Conservation (phyloP, 2,888 invertebrate genomes). For the Galerucella pusilla region DNA sequence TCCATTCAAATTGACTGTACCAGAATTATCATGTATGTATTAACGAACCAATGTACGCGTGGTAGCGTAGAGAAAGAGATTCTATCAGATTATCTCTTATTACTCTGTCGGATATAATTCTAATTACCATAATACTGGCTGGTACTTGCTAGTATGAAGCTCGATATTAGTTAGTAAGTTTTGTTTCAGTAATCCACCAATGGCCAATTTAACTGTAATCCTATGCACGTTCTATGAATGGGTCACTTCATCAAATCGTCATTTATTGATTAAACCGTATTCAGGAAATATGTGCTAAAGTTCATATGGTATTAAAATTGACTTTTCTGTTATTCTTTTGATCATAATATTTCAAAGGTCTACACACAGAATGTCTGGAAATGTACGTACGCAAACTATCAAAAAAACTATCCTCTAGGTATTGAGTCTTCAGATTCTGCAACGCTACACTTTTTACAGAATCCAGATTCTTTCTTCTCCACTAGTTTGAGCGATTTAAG, state of each 20-base stretch:
- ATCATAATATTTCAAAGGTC: no score
- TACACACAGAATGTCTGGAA: no score
- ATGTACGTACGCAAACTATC: no score
- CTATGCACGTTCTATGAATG: slow-evolving; percentile 21
- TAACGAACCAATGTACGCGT: neutral
- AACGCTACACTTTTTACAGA: no score
- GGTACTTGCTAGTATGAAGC: slow-evolving; percentile 51
- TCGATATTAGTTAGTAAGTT: slow-evolving; percentile 56
- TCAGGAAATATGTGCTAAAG: no score
- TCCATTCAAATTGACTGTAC: neutral
- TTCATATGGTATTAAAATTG: no score
- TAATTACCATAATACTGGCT: slow-evolving; percentile 53
- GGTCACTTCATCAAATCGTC: slow-evolving; percentile 29
- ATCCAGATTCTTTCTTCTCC: no score
- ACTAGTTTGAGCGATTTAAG: no score
- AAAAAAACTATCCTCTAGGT: no score
- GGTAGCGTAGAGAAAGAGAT: slow-evolving; percentile 24
- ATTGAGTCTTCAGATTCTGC: no score
- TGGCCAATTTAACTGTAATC: slow-evolving; percentile 34
- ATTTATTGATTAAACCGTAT: slow-evolving; percentile 28
- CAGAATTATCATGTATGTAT: neutral
- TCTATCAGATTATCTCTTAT: slow-evolving; percentile 50
- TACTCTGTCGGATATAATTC: slow-evolving; percentile 49
- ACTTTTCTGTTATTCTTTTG: neutral
- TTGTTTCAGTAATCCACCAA: slow-evolving; percentile 39